These are phyloP conservation scores for Nebria brevicollis DNA, from an alignment of 2,888 invertebrate species.

Conservation along the genomic window DNA sequence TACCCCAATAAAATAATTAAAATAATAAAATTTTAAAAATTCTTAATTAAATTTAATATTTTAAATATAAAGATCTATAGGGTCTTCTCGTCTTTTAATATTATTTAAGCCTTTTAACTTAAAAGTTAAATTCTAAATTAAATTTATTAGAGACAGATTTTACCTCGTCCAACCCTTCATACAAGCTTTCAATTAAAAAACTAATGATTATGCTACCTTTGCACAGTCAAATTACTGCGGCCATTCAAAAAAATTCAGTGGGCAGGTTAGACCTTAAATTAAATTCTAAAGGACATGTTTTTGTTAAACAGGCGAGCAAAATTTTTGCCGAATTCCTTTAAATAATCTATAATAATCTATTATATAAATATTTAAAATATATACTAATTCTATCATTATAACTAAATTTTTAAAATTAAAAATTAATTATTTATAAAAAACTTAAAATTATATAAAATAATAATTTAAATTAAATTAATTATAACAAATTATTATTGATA, in stretches of 20 bases:
- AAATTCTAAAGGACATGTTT: constrained; percentile 68
- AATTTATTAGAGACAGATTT: constrained; percentile 69
- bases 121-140: constrained; percentile 64
- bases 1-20: constrained; percentile 73
- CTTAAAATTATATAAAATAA: constrained; percentile 61
- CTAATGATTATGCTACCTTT: constrained; percentile 85
- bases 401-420: constrained; percentile 61
- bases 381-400: constrained; percentile 69
- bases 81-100: constrained; percentile 80
- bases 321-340: constrained; percentile 73
- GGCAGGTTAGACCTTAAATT: constrained; percentile 68
- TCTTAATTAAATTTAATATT: constrained; percentile 57
- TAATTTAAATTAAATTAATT: constrained; percentile 65
- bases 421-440: constrained; percentile 61
- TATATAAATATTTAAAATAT: constrained; percentile 48
- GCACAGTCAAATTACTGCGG: constrained; percentile 62
- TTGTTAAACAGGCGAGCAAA: constrained; percentile 79
- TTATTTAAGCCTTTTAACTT: constrained; percentile 63
- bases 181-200: constrained; percentile 82
- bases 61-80: constrained; percentile 75
- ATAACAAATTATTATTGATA: constrained; percentile 63
- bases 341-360: constrained; percentile 62
- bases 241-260: constrained; percentile 76
- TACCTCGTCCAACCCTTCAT: constrained; percentile 80
- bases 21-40: constrained; percentile 57